A percentile compares a stretch with the other conserved stretches of the same genome.
Evolutionary conservation across 2,113 vertebrate species (phyloP).

Genomic region (Melanerpes aurifrons): DNA sequence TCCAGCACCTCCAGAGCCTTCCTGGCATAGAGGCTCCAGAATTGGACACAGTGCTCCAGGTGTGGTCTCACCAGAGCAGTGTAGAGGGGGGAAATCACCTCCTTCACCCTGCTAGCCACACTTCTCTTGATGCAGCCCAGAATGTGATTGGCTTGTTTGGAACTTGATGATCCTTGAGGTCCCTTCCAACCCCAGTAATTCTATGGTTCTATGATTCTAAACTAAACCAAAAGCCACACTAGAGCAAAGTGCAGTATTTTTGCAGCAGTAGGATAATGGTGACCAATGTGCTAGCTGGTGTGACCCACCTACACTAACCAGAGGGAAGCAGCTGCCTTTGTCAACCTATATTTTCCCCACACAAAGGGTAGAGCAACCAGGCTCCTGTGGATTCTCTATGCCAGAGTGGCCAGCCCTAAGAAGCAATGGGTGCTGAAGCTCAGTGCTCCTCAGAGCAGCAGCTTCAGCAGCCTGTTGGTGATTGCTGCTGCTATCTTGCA

Average conservation of each 20-base stretch:
- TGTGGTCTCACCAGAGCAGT: too few relatives aligned
- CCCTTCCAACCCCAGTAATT: too few relatives aligned
- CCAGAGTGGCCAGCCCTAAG: not conserved
- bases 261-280: not conserved
- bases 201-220: too few relatives aligned
- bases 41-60: too few relatives aligned
- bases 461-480: not conserved
- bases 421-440: not conserved
- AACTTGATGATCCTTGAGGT: too few relatives aligned
- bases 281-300: not conserved
- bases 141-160: too few relatives aligned
- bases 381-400: fast-evolving
- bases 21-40: too few relatives aligned
- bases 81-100: too few relatives aligned
- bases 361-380: not conserved
- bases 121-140: too few relatives aligned
- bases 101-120: too few relatives aligned
- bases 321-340: not conserved
- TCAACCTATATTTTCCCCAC: not conserved
- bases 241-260: not conserved
- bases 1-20: too few relatives aligned
- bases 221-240: too few relatives aligned
- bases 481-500: not conserved
- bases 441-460: not conserved
- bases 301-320: not conserved